phyloP scores from a whole-genome alignment of 2,888 invertebrate genomes.

The Petrophora chlorosata region DNA sequence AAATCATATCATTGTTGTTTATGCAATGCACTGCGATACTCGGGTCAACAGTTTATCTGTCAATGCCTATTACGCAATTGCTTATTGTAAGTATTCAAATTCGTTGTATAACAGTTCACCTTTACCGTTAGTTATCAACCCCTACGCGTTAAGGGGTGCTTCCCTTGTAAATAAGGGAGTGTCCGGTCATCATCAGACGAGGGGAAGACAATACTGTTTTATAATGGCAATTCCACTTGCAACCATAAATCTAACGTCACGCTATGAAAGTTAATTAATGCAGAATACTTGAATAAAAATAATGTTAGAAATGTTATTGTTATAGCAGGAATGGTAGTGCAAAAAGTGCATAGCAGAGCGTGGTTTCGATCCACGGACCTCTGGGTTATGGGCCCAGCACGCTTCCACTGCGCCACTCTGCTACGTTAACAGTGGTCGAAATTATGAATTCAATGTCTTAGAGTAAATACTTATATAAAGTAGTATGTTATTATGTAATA shows the following conservation, averaged over 20 bases:
- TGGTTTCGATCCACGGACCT: conserved; percentile 96
- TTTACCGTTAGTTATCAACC: conserved; percentile 56
- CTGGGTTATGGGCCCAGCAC: conserved; percentile 94
- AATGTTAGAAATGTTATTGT: no score
- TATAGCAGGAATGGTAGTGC: conserved; percentile 1
- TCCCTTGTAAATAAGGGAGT: conserved; percentile 71
- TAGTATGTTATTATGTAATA: background rate
- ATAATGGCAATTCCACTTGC: conserved; percentile 46
- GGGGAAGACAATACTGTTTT: conserved; percentile 60
- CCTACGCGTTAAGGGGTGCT: conserved; percentile 56
- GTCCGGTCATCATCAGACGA: conserved; percentile 63
- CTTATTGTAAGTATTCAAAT: conserved; percentile 28
- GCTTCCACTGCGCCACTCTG: conserved; percentile 92
- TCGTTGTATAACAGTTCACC: conserved; percentile 44
- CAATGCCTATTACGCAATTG: conserved; percentile 31
- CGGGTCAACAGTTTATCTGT: conserved; percentile 62
- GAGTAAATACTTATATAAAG: background rate
- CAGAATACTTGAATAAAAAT: background rate
- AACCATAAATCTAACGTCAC: conserved; percentile 47
- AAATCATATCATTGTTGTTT: conserved; percentile 38
- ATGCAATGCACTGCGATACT: conserved; percentile 50
- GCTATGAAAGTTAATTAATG: no score
- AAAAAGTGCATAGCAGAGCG: conserved; percentile 85
- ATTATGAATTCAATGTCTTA: conserved; percentile 2
- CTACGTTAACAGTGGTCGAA: conserved; percentile 5